phyloP scores from a whole-genome alignment of 1,140 invertebrate genomes.

The Ganaspis sp. region DNA sequence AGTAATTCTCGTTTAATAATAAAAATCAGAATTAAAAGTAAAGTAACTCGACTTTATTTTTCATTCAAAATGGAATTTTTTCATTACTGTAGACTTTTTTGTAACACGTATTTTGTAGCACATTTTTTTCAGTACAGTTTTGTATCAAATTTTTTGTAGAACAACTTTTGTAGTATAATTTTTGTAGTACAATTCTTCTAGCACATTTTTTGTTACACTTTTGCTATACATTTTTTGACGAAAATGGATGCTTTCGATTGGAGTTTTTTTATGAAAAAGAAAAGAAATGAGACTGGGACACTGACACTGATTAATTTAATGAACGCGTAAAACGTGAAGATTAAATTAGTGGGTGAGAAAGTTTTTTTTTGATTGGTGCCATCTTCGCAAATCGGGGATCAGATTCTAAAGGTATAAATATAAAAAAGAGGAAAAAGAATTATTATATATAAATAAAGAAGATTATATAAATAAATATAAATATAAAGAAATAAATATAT shows the following conservation, averaged over 20 bases:
- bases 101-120: too few relatives aligned
- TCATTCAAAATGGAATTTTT: too few relatives aligned
- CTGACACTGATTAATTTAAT: constrained; percentile 18
- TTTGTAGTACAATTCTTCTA: too few relatives aligned
- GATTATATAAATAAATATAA: constrained; percentile 44
- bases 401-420: constrained; percentile 36
- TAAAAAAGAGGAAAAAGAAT: constrained; percentile 47
- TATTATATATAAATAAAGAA: constrained; percentile 50
- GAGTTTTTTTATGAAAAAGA: neutral
- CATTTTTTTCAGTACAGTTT: too few relatives aligned
- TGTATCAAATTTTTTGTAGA: too few relatives aligned
- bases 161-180: too few relatives aligned
- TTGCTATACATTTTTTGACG: neutral
- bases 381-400: constrained; percentile 53
- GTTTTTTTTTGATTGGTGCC: constrained; percentile 50
- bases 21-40: too few relatives aligned
- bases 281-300: neutral
- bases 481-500: constrained; percentile 42
- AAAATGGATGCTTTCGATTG: neutral
- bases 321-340: constrained; percentile 3
- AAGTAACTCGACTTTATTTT: too few relatives aligned
- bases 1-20: neutral
- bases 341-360: constrained; percentile 34
- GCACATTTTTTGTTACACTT: too few relatives aligned
- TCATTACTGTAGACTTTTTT: too few relatives aligned